Evolutionary conservation across 2,797 vertebrate species (phyloP).

Genomic region (Labeo calbasu): DNA sequence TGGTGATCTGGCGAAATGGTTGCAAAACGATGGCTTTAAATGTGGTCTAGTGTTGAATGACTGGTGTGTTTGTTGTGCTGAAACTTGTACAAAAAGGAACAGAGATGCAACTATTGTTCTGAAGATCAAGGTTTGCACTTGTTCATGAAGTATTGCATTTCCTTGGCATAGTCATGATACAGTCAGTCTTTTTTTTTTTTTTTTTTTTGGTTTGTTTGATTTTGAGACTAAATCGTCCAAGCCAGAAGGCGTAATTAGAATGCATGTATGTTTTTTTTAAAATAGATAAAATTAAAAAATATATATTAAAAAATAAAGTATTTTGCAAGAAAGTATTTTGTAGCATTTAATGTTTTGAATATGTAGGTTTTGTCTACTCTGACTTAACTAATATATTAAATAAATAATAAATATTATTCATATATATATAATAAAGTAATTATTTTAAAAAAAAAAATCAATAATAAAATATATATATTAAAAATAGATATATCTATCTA

Average conservation of each 20-base stretch:
- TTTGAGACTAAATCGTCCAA: neutral
- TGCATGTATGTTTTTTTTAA: too few species aligned
- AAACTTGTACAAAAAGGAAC: neutral
- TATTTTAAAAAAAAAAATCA: too few species aligned
- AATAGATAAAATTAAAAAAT: too few species aligned
- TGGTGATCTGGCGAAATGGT: neutral
- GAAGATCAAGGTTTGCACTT: conserved; percentile 21
- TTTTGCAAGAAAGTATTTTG: neutral
- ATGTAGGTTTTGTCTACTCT: neutral
- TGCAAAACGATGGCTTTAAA: conserved; percentile 5
- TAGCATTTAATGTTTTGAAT: neutral
- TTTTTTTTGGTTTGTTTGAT: neutral
- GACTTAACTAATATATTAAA: too few species aligned
- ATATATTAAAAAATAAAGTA: too few species aligned
- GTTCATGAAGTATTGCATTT: conserved; percentile 19
- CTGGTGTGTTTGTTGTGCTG: neutral
- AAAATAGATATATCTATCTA: too few species aligned
- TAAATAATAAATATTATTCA: too few species aligned
- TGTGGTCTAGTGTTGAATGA: neutral
- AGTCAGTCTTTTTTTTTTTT: neutral
- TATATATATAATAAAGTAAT: too few species aligned
- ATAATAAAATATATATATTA: too few species aligned
- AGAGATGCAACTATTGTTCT: neutral
- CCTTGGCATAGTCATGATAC: neutral
- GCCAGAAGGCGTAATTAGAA: neutral